Percentiles rank a stretch among this genome's conserved stretches.
Evolutionary conservation across 1,140 invertebrate species (phyloP).

Genomic region (Brachionus angularis): DNA sequence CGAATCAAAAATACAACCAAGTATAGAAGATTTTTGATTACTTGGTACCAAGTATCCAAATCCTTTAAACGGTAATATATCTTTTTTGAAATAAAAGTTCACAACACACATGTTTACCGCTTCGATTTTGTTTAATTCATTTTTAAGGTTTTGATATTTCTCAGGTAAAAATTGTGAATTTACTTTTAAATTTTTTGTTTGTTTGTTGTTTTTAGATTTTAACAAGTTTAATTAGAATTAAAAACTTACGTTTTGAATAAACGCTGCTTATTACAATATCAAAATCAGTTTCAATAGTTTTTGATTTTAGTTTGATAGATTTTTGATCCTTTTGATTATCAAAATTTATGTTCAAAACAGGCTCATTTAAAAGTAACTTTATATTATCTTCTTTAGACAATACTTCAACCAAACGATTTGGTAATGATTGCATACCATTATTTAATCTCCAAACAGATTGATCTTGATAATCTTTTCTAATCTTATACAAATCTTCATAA

Average conservation of each 20-base stretch:
- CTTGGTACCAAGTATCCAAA: slow-evolving; percentile 40
- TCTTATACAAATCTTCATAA: slow-evolving; percentile 12
- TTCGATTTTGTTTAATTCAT: slow-evolving; percentile 9
- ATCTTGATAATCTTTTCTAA: not conserved
- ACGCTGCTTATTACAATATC: slow-evolving; percentile 10
- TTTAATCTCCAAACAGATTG: slow-evolving; percentile 43
- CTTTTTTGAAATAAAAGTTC: slow-evolving; percentile 25
- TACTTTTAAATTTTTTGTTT: not conserved
- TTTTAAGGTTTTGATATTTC: slow-evolving; percentile 2
- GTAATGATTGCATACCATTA: slow-evolving; percentile 20
- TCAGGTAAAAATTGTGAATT: slow-evolving; percentile 17
- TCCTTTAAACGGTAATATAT: slow-evolving; percentile 26
- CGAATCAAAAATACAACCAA: slow-evolving; percentile 41
- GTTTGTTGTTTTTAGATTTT: not conserved
- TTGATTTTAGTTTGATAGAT: not conserved
- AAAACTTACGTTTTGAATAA: slow-evolving; percentile 24
- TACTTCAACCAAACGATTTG: not conserved
- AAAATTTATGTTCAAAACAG: not conserved
- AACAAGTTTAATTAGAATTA: too few species aligned
- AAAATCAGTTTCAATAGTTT: not conserved
- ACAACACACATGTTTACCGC: slow-evolving; percentile 35
- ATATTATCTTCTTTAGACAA: slow-evolving; percentile 36
- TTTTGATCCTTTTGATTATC: not conserved
- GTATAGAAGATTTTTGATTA: slow-evolving; percentile 32
- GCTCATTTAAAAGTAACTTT: slow-evolving; percentile 10